Evolutionary conservation across 2,797 vertebrate species (phyloP), one percentile per base, ranked within the genome.

Genomic region (Cirrhinus molitorella): DNA sequence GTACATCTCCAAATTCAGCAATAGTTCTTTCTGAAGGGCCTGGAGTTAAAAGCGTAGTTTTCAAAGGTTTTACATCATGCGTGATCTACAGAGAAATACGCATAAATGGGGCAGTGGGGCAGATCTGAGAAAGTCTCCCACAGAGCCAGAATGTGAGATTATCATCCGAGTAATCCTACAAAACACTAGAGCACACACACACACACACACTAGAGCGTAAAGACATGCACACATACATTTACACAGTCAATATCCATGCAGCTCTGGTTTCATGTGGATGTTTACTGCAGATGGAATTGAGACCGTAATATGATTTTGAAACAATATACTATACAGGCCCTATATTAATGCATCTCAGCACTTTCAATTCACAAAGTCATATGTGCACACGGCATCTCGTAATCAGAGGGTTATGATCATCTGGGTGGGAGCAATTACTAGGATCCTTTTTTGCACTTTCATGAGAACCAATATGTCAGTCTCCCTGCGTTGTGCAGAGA

Each of bases 21-120:
- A 57, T 16, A 37, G 25, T 40, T 83, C 28, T 51, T 70, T 45
- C 81, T 47, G 40, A 70, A 47, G 37, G 13, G 63, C 10, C 40
- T 9, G 16, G 34, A 40, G 55, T 49, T 71, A 72, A 79, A 72
- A 65, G 71, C 49, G 25, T 66, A 0, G 8, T 75, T 73, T 75
- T 53, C 45, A 80, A 80, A 65, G 65, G 25, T 65, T 80, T 81
- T 71, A 84, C 31, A 80, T 25, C 61, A n/a, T 17, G 31, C 21
- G 9, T 57, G 70, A 80, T 80, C 49, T 65, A 49, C 47, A 73
- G n/a, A 77, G 47, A 80, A 76, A 59, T 40, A 47, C 16, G 40
- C 65, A 73, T 47, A 85, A 87, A 81, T 74, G 68, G 87, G 83
- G 74, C 73, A 88, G 80, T 87, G 53, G 80, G 65, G 49, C 85